Evolutionary conservation across 2,113 vertebrate species (phyloP), one percentile per base, ranked within the genome.

Genomic region (Synchiropus splendidus): DNA sequence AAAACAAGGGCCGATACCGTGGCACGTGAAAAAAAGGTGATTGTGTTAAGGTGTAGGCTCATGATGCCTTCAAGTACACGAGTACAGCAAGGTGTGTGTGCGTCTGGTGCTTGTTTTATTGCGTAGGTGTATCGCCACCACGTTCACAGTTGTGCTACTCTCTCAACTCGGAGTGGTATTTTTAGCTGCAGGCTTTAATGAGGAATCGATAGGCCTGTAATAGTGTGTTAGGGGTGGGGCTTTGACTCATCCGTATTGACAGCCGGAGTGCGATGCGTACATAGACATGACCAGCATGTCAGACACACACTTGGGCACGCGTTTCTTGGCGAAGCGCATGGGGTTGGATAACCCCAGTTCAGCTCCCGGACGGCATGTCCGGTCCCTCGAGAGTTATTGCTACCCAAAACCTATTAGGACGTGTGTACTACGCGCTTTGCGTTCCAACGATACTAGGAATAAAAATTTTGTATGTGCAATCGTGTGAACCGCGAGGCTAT

Each of bases 171-270:
- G 18, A 47, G 58, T 48, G 60, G 48, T 62, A 48, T 67, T 72
- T 78, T 58, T 72, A 69, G 65, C 59, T 12, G 5, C 42, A 34
- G 35, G 48, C 54, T 75, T 68, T 78, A 75, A 79, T 64, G 63
- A 76, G 63, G 54, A 68, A 75, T 73, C 69, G 67, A 68, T 79
- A 64, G 45, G 49, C 66, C 52, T 65, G 53, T 70, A 72, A 78
- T 73, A 63, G 37, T 47, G 75, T 63, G 55, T 70, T 65, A 54
- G 51, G 48, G 39, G 54, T 45, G 42, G 34, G n/a, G 18, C 34
- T 48, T 48, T 42, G 36, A 45, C 27, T 42, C 55, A 33, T 36
- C 45, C 51, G 64, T 30, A 50, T 31, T 47, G 45, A 60, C 71
- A 77, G 67, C 68, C 60, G 60, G 52, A 54, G 34, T 46, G 45